Conservation (phyloP, 92 coral and sea anemone species). For the Phenganax stokvisi region DNA sequence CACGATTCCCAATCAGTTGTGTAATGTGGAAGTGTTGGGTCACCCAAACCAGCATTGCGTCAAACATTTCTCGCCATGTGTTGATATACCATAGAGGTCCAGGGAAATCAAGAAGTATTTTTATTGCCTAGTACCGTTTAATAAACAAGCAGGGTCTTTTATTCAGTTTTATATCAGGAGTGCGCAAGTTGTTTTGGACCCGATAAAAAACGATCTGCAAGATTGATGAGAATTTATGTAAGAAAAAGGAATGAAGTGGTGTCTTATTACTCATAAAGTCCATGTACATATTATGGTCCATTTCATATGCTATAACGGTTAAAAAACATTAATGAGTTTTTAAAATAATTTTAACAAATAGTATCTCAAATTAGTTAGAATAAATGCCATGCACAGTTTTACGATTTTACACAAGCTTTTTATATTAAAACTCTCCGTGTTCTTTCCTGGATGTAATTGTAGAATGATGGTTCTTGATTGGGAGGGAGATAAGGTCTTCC, state of each 20-base stretch:
- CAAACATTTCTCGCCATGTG: background rate
- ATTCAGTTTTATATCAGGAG: background rate
- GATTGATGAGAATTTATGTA: too few species aligned
- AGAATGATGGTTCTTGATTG: background rate
- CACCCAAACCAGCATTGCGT: constrained; percentile 2
- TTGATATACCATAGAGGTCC: background rate
- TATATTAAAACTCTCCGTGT: background rate
- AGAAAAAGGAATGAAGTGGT: too few species aligned
- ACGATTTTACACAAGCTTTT: background rate
- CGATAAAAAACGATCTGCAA: too few species aligned
- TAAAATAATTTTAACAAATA: background rate
- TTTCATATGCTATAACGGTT: too few species aligned
- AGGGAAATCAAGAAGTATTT: background rate
- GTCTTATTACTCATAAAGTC: too few species aligned
- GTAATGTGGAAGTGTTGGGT: background rate
- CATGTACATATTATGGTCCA: too few species aligned
- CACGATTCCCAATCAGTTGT: background rate
- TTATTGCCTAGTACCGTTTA: background rate
- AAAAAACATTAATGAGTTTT: too few species aligned
- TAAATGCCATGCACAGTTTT: background rate
- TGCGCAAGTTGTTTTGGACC: too few species aligned
- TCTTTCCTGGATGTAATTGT: background rate
- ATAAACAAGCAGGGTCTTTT: background rate
- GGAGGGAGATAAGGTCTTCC: background rate
- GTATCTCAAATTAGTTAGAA: background rate